Evolutionary conservation across 2,888 invertebrate species (phyloP).

Genomic region (Eupithecia insigniata): DNA sequence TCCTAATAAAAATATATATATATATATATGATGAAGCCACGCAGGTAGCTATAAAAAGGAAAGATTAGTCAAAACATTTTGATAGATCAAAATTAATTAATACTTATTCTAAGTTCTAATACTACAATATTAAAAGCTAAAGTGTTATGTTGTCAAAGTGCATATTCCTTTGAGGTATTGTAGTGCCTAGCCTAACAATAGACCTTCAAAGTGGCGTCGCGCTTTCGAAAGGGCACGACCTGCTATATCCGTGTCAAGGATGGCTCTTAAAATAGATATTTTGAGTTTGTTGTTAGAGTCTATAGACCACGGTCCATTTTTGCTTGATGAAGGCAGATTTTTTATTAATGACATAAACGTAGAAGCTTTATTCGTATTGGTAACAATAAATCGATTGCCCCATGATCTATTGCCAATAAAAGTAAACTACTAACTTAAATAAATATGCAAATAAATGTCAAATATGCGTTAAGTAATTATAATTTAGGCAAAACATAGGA

Average conservation of each 20-base stretch:
- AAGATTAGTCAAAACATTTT: too few relatives aligned
- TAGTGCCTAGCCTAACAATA: slow-evolving; percentile 27
- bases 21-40: neutral
- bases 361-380: neutral
- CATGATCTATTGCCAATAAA: neutral
- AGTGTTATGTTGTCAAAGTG: slow-evolving; percentile 1
- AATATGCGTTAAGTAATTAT: too few relatives aligned
- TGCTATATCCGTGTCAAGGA: slow-evolving; percentile 74
- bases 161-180: neutral
- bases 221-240: slow-evolving; percentile 70
- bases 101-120: neutral
- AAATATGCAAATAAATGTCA: neutral
- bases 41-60: neutral
- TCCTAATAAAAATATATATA: too few relatives aligned
- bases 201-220: slow-evolving; percentile 59
- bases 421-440: neutral
- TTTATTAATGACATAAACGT: neutral
- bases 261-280: slow-evolving; percentile 62
- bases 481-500: too few relatives aligned
- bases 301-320: neutral
- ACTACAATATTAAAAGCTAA: neutral
- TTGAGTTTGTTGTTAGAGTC: slow-evolving; percentile 48
- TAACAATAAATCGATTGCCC: neutral
- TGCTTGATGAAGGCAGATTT: neutral
- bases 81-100: too few relatives aligned